A percentile compares a stretch with the other conserved stretches of the same genome.
These are phyloP conservation scores for Oasisia sp. DNA, from an alignment of 2,888 invertebrate genomes.

Conservation along the genomic window DNA sequence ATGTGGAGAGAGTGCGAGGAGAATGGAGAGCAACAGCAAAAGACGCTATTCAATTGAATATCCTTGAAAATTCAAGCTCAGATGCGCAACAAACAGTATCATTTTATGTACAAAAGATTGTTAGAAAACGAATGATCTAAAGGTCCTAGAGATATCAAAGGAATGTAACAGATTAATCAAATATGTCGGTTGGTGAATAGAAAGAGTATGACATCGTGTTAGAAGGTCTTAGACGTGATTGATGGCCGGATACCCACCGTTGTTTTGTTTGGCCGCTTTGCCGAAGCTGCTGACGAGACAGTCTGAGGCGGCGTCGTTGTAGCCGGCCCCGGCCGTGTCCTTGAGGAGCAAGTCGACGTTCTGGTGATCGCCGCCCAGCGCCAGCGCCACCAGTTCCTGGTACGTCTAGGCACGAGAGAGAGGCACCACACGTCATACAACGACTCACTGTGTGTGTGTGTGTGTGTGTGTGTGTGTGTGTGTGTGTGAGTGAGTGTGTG, in stretches of 20 bases:
- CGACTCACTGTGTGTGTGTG: not conserved
- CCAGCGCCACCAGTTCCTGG: constrained; percentile 36
- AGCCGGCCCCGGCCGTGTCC: constrained; percentile 39
- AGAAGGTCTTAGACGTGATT: not conserved
- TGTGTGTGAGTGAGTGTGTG: constrained; percentile 8
- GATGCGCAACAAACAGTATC: no score
- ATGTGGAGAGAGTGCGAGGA: no score
- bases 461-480: not conserved
- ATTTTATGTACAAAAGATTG: no score
- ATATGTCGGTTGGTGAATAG: no score
- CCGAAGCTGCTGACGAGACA: constrained; percentile 41
- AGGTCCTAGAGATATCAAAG: no score
- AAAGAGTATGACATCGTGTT: not conserved
- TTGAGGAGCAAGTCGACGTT: constrained; percentile 37
- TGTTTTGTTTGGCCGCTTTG: constrained; percentile 33
- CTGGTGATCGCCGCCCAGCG: constrained; percentile 35
- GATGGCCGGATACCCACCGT: not conserved
- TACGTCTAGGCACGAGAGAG: constrained; percentile 30
- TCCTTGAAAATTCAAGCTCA: no score
- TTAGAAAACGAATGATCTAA: no score
- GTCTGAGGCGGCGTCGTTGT: constrained; percentile 35
- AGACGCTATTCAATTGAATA: no score
- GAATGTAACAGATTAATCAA: no score
- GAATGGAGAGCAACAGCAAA: no score
- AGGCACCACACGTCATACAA: not conserved